Evolutionary conservation across 2,113 vertebrate genomes (phyloP), one percentile per base, ranked within the genome.

Genomic region (Hemicordylus capensis): DNA sequence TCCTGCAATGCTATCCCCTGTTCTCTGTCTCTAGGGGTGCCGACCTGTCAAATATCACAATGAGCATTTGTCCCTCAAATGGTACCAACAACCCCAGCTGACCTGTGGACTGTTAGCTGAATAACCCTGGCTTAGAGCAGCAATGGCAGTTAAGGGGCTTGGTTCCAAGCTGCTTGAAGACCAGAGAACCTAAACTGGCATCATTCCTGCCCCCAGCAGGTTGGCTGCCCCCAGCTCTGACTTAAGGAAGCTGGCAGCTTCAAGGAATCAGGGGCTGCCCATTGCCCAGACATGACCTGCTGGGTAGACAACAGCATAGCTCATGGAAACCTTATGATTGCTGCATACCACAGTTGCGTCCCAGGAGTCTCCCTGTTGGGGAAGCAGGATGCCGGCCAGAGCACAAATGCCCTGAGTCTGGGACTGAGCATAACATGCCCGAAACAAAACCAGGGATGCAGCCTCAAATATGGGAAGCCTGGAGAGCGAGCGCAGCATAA

Each of bases 321-420:
- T 24, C 42, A 39, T 20, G 72, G 20, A 76, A 84, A 64, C 69
- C 67, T 74, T 37, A 78, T 2, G 42, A 77, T 56, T 66, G 34
- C 67, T 42, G 54, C 0, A 0, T 75, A 39, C 22, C 31, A 37
- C 66, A n/a, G 17, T 20, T 72, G 37, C 66, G 31, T 17, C 34
- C 1, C 42, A 46, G 1, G 0, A 7, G n/a, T 6, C 46, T n/a
- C 3, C 8, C 34, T 17, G 8, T 22, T n/a, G 37, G 46, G 78
- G 17, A n/a, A 3, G 39, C n/a, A n/a, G n/a, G n/a, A 63, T 20
- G 48, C 17, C 22, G 76, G 51, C 5, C 39, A 19, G 61, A 37
- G 19, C 39, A 79, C 0, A 46, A 0, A 48, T 34, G 3, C 34
- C 28, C 59, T 82, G 59, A 22, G 28, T 2, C 42, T 24, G n/a